These are phyloP conservation scores for Chelmon rostratus DNA, from an alignment of 2,797 vertebrate genomes.

Conservation along the genomic window DNA sequence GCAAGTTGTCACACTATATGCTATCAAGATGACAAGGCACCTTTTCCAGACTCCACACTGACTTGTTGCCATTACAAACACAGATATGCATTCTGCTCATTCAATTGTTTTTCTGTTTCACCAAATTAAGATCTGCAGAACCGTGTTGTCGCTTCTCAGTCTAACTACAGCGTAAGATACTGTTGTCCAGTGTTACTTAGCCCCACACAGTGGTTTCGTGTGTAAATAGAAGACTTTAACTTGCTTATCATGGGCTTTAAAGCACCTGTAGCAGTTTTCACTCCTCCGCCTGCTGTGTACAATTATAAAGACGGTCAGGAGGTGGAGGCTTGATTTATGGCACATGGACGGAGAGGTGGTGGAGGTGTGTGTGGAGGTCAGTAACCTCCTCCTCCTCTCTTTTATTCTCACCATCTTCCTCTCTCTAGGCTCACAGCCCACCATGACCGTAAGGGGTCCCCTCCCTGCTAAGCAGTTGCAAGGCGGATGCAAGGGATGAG, in stretches of 20 bases:
- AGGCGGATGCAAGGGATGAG: conserved; percentile 27
- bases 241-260: conserved; percentile 16
- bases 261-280: conserved; percentile 41
- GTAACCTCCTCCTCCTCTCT: conserved; percentile 21
- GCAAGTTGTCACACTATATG: conserved; percentile 55
- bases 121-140: background rate
- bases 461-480: conserved; percentile 49
- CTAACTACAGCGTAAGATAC: conserved; percentile 1
- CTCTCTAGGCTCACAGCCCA: conserved; percentile 31
- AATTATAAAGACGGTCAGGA: conserved; percentile 42
- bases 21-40: conserved; percentile 53
- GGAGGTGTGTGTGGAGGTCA: conserved; percentile 44
- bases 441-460: conserved; percentile 66
- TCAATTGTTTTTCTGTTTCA: background rate
- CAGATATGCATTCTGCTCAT: background rate
- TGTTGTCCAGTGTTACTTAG: background rate
- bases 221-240: conserved; percentile 12
- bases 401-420: conserved; percentile 36
- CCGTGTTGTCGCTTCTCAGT: background rate
- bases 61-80: conserved; percentile 32
- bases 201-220: background rate
- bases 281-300: conserved; percentile 11
- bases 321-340: conserved; percentile 55
- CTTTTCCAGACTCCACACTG: conserved; percentile 34
- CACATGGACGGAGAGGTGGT: conserved; percentile 28